Evolutionary conservation across 2,888 invertebrate genomes (phyloP).

Genomic region (Cephus pygmeus): DNA sequence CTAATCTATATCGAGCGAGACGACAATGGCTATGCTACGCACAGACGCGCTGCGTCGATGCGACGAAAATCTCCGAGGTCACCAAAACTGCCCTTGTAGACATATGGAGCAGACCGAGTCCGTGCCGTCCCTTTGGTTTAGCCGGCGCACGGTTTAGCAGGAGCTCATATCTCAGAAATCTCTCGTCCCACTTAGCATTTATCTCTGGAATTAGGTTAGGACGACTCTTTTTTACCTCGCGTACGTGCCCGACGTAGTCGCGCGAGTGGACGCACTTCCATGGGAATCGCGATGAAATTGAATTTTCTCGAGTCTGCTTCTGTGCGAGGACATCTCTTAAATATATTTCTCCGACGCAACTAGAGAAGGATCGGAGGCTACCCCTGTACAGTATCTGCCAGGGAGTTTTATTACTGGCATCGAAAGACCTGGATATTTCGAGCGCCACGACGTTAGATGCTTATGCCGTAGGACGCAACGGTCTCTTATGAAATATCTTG

Average conservation of each 20-base stretch:
- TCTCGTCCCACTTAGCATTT: constrained; percentile 54
- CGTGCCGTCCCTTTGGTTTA: not conserved
- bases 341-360: not conserved
- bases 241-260: not conserved
- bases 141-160: not conserved
- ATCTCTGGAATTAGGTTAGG: constrained; percentile 60
- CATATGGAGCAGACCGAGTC: not conserved
- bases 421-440: not conserved
- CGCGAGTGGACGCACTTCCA: not conserved
- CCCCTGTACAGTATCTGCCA: not conserved
- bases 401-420: not conserved
- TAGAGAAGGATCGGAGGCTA: not conserved
- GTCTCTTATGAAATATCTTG: not conserved
- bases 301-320: not conserved
- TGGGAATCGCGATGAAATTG: not conserved
- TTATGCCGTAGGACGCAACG: not conserved
- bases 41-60: too few relatives aligned
- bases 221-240: constrained; percentile 36
- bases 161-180: constrained; percentile 44
- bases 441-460: not conserved
- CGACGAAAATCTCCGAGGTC: not conserved
- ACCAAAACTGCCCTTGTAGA: not conserved
- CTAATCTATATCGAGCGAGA: not conserved
- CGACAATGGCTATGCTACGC: too few relatives aligned
- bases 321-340: not conserved